A percentile compares a stretch with the other conserved stretches of the same genome.
Conservation (phyloP, 2,113 vertebrate species). For the Prochilodus magdalenae region DNA sequence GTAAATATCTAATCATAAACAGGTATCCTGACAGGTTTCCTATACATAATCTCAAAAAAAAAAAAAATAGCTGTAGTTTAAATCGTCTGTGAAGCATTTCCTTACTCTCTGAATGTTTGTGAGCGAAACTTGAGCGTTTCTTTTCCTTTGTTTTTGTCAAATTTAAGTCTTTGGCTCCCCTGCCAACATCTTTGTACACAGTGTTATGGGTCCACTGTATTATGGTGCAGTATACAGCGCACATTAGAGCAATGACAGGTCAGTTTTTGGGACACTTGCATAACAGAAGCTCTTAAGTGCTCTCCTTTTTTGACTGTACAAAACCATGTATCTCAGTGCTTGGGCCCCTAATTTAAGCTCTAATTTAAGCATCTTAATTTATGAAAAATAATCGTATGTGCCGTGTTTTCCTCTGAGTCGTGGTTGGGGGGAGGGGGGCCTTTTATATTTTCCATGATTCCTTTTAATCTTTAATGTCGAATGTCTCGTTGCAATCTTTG, state of each 20-base stretch:
- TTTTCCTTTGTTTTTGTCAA: not conserved
- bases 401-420: not conserved
- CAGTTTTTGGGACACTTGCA: slow-evolving; percentile 14
- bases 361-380: slow-evolving; percentile 17
- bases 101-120: slow-evolving; percentile 19
- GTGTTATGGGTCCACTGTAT: slow-evolving; percentile 15
- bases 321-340: not conserved
- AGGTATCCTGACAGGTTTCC: slow-evolving; percentile 26
- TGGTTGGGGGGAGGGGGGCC: not conserved
- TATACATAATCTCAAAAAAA: slow-evolving; percentile 15
- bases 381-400: not conserved
- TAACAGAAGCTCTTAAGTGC: not conserved
- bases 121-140: not conserved
- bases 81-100: slow-evolving; percentile 16
- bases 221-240: not conserved
- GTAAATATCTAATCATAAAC: slow-evolving; percentile 21
- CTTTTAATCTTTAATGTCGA: not conserved
- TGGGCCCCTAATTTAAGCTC: not conserved
- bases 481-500: slow-evolving; percentile 1
- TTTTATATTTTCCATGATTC: not conserved
- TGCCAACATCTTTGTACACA: slow-evolving; percentile 7
- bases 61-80: slow-evolving; percentile 24
- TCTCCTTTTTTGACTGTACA: slow-evolving; percentile 5
- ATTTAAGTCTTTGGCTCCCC: slow-evolving; percentile 15
- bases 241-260: slow-evolving; percentile 19